These are phyloP conservation scores for Protaetia brevitarsis DNA, from an alignment of 1,140 invertebrate species.

Conservation along the genomic window DNA sequence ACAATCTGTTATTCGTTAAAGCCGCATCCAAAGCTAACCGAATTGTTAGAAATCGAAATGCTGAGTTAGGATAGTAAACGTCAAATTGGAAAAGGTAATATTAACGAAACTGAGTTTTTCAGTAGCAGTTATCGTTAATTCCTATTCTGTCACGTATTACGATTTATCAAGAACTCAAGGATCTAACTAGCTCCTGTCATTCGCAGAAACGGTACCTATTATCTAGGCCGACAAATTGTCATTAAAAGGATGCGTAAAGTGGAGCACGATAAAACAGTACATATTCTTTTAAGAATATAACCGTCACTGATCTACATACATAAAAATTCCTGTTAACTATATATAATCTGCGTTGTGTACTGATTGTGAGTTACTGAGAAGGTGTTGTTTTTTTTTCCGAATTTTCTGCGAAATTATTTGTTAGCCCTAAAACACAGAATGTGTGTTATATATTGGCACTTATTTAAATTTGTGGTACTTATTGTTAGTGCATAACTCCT, in stretches of 20 bases:
- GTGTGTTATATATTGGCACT: no score
- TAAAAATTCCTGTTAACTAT: no score
- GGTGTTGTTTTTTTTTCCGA: no score
- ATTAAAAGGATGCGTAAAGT: neutral
- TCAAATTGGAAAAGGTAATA: neutral
- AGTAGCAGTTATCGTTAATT: neutral
- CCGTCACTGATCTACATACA: no score
- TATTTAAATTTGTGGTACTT: no score
- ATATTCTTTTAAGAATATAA: neutral
- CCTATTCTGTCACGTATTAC: neutral
- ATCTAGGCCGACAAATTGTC: constrained; percentile 6
- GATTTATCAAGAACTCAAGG: neutral
- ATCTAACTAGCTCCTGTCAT: neutral
- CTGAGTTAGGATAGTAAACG: constrained; percentile 9
- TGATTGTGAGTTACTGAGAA: no score
- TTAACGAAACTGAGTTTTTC: neutral
- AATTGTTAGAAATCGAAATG: constrained; percentile 3
- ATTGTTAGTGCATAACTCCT: no score
- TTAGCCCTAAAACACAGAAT: no score
- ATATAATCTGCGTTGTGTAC: no score
- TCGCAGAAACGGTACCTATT: neutral
- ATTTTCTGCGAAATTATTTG: no score
- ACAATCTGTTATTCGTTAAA: no score
- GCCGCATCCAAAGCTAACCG: no score
- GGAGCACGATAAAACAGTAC: neutral